Evolutionary conservation across 2,113 vertebrate species (phyloP), one percentile per base, ranked within the genome.

Genomic region (Gorsachius goisagi): DNA sequence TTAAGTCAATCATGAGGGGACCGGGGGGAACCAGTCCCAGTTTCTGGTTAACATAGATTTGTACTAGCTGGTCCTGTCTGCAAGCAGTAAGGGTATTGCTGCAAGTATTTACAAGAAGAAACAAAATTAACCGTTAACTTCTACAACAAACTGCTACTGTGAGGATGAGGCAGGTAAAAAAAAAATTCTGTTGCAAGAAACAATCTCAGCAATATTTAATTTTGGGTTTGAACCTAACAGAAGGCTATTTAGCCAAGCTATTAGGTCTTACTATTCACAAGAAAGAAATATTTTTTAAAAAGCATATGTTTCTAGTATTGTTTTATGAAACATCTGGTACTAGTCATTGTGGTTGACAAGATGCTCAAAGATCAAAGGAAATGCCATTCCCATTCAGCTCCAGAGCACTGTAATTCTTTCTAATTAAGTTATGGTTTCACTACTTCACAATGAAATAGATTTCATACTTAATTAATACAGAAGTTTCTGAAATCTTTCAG

Each of bases 351-450:
- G 79, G 79, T 75, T 74, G 92, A 93, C 78, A 80, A 76, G 85
- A 95, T 91, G 77, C 87, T 94, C 81, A 2, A 55, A 88, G 81
- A 95, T 80, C 75, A 94, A 77, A 85, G 85, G 53, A 75, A 71
- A 16, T 35, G 24, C 58, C 60, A 28, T 85, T 94, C 77, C 59
- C 86, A 80, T 88, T 88, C 83, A 83, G 92, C 67, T 86, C 79
- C 72, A 80, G 76, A 90, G 47, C 37, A 71, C 0, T 86, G 68
- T 69, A 67, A 84, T 95, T 90, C 90, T 83, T 94, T 85, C 94
- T 69, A 95, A 97, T 94, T 88, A 86, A 80, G 75, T 95, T 92
- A 90, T 18, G 53, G 79, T 93, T 94, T 93, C 79, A 80, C 35
- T 92, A 72, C 50, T 83, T 58, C 37, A 66, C 71, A 88, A 60